These are phyloP conservation scores for Poecilobothrus nobilitatus DNA, from an alignment of 2,888 invertebrate genomes.

Conservation along the genomic window DNA sequence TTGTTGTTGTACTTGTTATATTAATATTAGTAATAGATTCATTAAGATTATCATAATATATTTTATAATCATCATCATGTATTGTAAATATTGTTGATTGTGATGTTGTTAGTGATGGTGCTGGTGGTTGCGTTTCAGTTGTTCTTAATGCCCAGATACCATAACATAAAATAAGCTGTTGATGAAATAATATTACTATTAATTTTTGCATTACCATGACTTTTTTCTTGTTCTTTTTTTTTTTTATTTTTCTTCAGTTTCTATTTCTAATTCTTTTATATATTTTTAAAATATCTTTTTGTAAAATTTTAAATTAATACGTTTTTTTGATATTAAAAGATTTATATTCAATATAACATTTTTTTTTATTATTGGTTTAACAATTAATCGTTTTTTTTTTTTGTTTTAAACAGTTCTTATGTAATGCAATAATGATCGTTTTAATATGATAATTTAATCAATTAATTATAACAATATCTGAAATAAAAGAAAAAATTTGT, in stretches of 20 bases:
- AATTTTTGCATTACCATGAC: conserved; percentile 32
- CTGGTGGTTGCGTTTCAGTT: conserved; percentile 22
- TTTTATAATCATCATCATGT: conserved; percentile 7
- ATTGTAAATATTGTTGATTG: conserved; percentile 21
- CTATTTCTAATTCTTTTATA: not conserved
- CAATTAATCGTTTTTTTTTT: not conserved
- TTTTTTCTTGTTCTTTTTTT: not conserved
- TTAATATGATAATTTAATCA: too few species aligned
- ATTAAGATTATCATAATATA: not conserved
- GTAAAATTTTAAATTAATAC: too few species aligned
- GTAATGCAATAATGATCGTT: too few species aligned
- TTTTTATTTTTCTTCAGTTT: not conserved
- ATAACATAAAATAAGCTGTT: conserved; percentile 34
- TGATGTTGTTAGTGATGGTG: conserved; percentile 15
- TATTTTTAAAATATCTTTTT: not conserved
- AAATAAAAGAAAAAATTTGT: too few species aligned
- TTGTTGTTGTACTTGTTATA: conserved; percentile 20
- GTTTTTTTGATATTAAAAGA: too few species aligned
- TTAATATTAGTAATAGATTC: not conserved
- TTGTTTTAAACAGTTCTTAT: not conserved
- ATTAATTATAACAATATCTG: too few species aligned
- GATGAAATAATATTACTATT: conserved; percentile 31
- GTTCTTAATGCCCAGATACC: conserved; percentile 37
- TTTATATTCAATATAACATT: too few species aligned
- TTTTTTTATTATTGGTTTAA: too few species aligned